Conservation (phyloP, 2,797 vertebrate genomes). For the Melanotaenia pygmaea region DNA sequence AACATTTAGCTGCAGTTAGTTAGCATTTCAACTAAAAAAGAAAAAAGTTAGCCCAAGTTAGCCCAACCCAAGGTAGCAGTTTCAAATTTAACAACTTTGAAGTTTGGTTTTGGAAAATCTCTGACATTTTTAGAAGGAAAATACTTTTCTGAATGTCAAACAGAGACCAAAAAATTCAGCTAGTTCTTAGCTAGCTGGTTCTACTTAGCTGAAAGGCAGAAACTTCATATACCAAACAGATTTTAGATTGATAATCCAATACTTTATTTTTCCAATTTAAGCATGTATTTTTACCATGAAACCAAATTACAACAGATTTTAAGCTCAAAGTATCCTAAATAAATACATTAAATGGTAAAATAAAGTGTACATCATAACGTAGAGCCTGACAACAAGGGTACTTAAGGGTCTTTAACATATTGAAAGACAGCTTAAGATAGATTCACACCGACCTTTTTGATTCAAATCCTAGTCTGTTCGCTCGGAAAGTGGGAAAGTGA, state of each 20-base stretch:
- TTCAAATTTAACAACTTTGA: background rate
- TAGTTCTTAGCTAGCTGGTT: background rate
- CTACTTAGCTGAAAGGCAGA: no score
- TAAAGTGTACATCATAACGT: fast-evolving
- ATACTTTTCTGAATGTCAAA: background rate
- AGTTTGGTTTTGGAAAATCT: background rate
- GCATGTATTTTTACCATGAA: no score
- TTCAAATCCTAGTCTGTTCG: no score
- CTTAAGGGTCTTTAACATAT: no score
- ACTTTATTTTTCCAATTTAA: no score
- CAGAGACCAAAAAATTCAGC: background rate
- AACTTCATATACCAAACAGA: no score
- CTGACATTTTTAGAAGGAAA: background rate
- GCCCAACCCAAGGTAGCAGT: background rate
- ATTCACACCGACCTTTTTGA: no score
- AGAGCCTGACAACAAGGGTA: no score
- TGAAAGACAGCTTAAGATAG: no score
- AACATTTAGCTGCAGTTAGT: background rate
- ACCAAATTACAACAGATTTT: background rate
- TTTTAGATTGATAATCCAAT: no score
- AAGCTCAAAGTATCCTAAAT: background rate
- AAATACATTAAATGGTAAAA: background rate
- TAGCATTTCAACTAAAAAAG: background rate
- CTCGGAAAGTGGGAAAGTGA: no score
- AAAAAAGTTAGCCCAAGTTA: background rate